phyloP scores from a whole-genome alignment of 1,140 invertebrate genomes.

The Atta colombica region DNA sequence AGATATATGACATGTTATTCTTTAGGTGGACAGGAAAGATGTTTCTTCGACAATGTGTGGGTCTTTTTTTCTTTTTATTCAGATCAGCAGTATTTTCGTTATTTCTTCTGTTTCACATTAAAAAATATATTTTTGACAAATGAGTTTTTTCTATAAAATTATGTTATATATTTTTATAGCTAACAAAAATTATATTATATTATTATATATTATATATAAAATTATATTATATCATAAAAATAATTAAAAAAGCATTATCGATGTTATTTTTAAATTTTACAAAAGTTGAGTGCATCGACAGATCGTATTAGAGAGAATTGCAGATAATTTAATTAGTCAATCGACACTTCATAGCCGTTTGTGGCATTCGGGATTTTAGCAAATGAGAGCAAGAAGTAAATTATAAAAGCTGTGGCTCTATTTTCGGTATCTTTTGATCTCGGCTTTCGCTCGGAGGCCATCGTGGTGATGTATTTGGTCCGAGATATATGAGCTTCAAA shows the following conservation, averaged over 20 bases:
- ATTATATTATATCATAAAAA: neutral
- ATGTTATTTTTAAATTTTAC: neutral
- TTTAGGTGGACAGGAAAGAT: slow-evolving; percentile 11
- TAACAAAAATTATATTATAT: neutral
- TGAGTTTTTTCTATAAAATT: neutral
- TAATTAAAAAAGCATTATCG: neutral
- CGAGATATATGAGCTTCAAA: slow-evolving; percentile 10
- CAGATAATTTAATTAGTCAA: slow-evolving; percentile 38
- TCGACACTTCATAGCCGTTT: slow-evolving; percentile 35
- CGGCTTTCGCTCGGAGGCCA: neutral
- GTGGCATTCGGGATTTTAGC: slow-evolving; percentile 13
- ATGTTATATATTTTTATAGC: neutral
- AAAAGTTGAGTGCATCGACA: neutral
- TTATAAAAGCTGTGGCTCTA: slow-evolving; percentile 69
- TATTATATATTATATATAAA: neutral
- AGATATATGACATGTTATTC: slow-evolving; percentile 52
- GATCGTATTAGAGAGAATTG: neutral
- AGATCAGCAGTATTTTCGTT: slow-evolving; percentile 13
- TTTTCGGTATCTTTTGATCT: slow-evolving; percentile 77
- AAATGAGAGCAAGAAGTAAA: slow-evolving; percentile 34
- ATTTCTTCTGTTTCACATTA: neutral
- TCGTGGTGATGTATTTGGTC: slow-evolving; percentile 47
- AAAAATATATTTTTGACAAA: neutral
- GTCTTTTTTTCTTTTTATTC: slow-evolving; percentile 13
- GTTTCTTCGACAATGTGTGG: neutral